These are phyloP conservation scores for Varanus salvator DNA, from an alignment of 2,113 vertebrate species.

Conservation along the genomic window DNA sequence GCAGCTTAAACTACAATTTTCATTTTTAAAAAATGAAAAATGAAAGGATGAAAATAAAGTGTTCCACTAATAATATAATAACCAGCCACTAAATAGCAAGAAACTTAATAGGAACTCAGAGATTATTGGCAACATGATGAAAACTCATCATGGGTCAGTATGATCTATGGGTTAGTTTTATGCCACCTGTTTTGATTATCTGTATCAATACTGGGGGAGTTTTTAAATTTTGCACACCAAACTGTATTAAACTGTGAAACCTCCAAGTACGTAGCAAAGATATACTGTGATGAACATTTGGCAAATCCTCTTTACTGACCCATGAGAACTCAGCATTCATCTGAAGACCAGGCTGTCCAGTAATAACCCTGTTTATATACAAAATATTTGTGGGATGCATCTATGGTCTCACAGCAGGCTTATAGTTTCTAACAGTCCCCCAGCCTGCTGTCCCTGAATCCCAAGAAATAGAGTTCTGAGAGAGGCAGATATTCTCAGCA, in stretches of 20 bases:
- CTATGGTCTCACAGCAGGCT: background rate
- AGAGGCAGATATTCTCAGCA: background rate
- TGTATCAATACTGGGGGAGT: background rate
- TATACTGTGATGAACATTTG: background rate
- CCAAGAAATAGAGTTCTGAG: background rate
- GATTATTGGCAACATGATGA: background rate
- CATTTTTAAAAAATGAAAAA: background rate
- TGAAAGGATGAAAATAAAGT: background rate
- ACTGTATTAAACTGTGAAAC: background rate
- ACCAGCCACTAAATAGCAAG: background rate
- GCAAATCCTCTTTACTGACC: background rate
- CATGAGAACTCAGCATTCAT: background rate
- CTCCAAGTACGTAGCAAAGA: background rate
- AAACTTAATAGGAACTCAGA: background rate
- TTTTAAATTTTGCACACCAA: background rate
- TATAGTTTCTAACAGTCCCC: background rate
- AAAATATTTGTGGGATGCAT: background rate
- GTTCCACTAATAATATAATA: background rate
- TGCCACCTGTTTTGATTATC: background rate
- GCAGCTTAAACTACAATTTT: background rate
- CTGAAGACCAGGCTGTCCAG: slow-evolving; percentile 24
- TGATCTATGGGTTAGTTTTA: background rate
- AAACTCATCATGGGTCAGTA: background rate
- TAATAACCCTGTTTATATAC: slow-evolving; percentile 15
- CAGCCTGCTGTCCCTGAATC: background rate